Evolutionary conservation across 2,113 vertebrate species (phyloP).

Genomic region (Peromyscus californicus): DNA sequence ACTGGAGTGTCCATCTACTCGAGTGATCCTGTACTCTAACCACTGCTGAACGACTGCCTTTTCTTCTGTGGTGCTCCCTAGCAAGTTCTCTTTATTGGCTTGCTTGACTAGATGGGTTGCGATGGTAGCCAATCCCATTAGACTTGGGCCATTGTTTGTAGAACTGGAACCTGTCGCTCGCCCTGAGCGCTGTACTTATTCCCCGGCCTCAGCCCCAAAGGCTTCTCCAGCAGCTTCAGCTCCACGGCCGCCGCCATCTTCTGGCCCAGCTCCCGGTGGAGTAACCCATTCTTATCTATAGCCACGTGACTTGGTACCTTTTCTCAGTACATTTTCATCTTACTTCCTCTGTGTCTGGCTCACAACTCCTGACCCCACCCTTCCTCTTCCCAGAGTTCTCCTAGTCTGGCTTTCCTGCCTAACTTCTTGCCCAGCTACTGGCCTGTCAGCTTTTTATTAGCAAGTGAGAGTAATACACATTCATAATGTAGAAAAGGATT

Average conservation of each 20-base stretch:
- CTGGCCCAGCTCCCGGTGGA: neutral
- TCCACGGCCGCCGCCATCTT: conserved; percentile 92
- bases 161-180: conserved; percentile 93
- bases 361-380: too few relatives aligned
- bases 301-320: too few relatives aligned
- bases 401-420: too few relatives aligned
- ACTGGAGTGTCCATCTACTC: conserved; percentile 86
- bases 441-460: too few relatives aligned
- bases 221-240: conserved; percentile 92
- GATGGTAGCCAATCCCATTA: conserved; percentile 93
- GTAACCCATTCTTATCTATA: neutral
- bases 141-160: conserved; percentile 93
- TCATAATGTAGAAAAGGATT: too few relatives aligned
- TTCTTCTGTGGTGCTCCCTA: conserved; percentile 91
- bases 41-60: conserved; percentile 97
- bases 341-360: too few relatives aligned
- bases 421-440: too few relatives aligned
- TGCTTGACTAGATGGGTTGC: conserved; percentile 93
- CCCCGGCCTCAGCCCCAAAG: conserved; percentile 91
- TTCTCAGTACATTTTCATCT: too few relatives aligned
- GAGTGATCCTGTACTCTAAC: conserved; percentile 95
- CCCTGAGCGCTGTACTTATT: conserved; percentile 95
- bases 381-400: too few relatives aligned
- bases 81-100: conserved; percentile 91
- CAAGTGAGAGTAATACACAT: too few relatives aligned